These are phyloP conservation scores for Balaenoptera acutorostrata DNA, from an alignment of 2,113 vertebrate genomes.

Conservation along the genomic window DNA sequence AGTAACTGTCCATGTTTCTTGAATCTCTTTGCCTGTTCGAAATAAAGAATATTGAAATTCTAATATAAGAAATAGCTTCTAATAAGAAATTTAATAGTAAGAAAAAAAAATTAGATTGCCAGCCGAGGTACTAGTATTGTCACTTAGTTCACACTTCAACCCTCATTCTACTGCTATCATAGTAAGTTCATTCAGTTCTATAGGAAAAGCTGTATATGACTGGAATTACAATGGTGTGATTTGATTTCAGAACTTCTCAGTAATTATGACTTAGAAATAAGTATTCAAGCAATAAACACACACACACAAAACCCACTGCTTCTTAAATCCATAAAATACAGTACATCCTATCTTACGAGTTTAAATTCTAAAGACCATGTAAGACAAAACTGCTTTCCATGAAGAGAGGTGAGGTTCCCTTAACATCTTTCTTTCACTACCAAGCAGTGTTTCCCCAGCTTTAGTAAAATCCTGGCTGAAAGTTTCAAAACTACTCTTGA, in stretches of 20 bases:
- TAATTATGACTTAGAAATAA: not conserved
- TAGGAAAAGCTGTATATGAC: not conserved
- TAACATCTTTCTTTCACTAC: not conserved
- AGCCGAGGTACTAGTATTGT: not conserved
- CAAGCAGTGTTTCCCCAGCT: not conserved
- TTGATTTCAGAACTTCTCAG: not conserved
- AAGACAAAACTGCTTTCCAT: slow-evolving; percentile 48
- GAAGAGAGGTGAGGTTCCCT: not conserved
- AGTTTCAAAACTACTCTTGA: slow-evolving; percentile 61
- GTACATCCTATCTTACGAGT: not conserved
- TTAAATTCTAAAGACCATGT: slow-evolving; percentile 14
- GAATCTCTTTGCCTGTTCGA: slow-evolving; percentile 66
- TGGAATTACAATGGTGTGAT: not conserved
- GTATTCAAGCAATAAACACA: not conserved
- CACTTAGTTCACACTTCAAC: not conserved
- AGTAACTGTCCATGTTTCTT: slow-evolving; percentile 80
- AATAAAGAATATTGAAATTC: slow-evolving; percentile 18
- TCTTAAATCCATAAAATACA: not conserved
- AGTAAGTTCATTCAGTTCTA: not conserved
- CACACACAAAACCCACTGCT: not conserved
- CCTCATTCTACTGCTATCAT: not conserved
- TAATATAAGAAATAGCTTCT: not conserved
- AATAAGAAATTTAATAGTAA: not conserved
- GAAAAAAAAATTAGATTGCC: not conserved
- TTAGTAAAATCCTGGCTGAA: slow-evolving; percentile 65